Base-by-base conservation (phyloP, 2,888 invertebrate genomes). In the Aphidius colemani region DNA sequence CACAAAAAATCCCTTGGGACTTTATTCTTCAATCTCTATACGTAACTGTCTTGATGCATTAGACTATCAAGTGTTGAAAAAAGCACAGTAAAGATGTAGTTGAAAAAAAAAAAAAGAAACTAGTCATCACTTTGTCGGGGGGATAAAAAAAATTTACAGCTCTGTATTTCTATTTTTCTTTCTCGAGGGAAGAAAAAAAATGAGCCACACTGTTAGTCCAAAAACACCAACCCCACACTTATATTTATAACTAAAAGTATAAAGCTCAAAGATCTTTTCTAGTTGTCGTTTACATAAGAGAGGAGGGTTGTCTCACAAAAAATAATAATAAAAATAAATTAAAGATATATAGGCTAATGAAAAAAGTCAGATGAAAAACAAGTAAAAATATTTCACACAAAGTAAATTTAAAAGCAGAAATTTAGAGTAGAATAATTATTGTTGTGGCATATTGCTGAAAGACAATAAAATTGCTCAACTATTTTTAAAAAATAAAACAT, bases 71-170 rank as follows among this genome's bases (percentile, higher is more conserved):
- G 30, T 30, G 30, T 30, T 30, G 5, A 30, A 30, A 30, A 30
- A 30, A 30, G 30, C 5, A 30, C 3, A 30, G 5, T 0, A 30
- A 30, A 30, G 5, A 30, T 45, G 40, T 51, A 30, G 44, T 18
- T 44, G 43, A 49, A 49, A 59, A 11, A 40, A 8, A 46, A 11
- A 49, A 49, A 56, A 45, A 10, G 50, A 43, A 50, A 40, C 30
- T 41, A 61, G 61, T 61, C 56, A 50, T 57, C 56, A 62, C 50
- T 41, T 44, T 49, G 49, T 39, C 11, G 45, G 46, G 56, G 49
- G 43, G 48, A 41, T 49, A 41, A 41, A 44, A 46, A 10, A 9
- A 41, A 7, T 44, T 9, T 13, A 39, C 62, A 62, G 18, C 48
- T 5, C 43, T 62, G 18, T 48, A 8, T 39, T 51, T 30, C n/a